These are phyloP conservation scores for Mus minutoides DNA, from an alignment of 2,797 vertebrate species.

Conservation along the genomic window DNA sequence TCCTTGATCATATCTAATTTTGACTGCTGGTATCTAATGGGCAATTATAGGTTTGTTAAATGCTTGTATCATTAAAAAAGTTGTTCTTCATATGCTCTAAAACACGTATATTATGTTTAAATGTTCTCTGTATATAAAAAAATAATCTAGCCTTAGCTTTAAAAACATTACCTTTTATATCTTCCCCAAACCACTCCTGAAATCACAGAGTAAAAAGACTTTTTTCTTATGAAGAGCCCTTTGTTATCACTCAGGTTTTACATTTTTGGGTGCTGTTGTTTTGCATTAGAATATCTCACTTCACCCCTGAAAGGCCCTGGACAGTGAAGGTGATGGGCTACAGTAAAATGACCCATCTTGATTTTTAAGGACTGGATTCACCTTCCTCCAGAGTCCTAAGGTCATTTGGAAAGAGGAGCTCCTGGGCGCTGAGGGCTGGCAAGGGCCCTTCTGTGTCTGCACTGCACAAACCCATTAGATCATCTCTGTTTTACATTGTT, in stretches of 20 bases:
- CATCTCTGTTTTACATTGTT: background rate
- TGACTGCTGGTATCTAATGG: constrained; percentile 10
- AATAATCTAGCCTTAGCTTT: constrained; percentile 36
- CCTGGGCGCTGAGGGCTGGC: background rate
- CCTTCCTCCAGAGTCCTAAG: background rate
- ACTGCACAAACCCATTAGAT: background rate
- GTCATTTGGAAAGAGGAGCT: background rate
- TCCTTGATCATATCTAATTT: constrained; percentile 20
- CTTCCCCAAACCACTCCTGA: background rate
- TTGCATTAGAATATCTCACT: background rate
- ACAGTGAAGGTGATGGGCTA: background rate
- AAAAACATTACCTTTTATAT: constrained; percentile 5
- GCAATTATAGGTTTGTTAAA: background rate
- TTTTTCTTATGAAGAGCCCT: background rate
- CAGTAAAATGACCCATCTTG: background rate
- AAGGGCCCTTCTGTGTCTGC: background rate
- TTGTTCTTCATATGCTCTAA: background rate
- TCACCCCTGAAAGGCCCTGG: background rate
- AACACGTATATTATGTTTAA: constrained; percentile 17
- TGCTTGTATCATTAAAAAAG: background rate
- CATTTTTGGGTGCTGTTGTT: background rate
- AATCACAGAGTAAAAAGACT: background rate
- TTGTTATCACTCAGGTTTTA: background rate
- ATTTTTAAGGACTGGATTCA: background rate
- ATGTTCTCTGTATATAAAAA: background rate